phyloP scores from a whole-genome alignment of 2,113 vertebrate species.

The Gracilinanus agilis region DNA sequence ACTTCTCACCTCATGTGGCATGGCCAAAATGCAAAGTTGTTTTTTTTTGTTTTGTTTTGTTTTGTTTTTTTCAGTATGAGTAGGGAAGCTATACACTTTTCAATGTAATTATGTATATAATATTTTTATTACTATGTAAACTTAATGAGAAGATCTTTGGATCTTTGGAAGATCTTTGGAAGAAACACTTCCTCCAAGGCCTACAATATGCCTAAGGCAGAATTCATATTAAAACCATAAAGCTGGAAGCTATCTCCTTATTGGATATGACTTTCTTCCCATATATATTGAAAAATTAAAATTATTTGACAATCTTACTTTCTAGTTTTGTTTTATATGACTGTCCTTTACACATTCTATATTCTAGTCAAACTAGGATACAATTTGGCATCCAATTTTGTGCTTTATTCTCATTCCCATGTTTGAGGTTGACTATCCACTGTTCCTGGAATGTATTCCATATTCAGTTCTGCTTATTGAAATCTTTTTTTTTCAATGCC shows the following conservation, averaged over 20 bases:
- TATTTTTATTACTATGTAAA: background rate
- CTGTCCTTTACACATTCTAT: background rate
- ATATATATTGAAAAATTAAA: background rate
- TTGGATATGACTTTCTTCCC: background rate
- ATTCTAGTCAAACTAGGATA: background rate
- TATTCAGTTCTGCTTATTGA: background rate
- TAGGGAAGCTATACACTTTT: background rate
- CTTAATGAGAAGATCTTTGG: background rate
- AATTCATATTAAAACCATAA: background rate
- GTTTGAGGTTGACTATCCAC: background rate
- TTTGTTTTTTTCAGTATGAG: no score
- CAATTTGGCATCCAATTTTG: background rate
- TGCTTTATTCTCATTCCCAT: background rate
- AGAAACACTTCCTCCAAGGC: background rate
- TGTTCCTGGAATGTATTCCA: background rate
- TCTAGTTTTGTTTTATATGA: background rate
- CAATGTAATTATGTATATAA: no score
- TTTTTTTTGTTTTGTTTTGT: background rate
- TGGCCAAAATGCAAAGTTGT: no score
- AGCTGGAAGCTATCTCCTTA: background rate
- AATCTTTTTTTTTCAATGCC: background rate
- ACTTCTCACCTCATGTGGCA: background rate
- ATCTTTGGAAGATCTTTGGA: no score
- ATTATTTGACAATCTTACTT: background rate
- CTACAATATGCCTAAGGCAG: background rate